A percentile compares a stretch with the other conserved stretches of the same genome.
phyloP scores from a whole-genome alignment of 2,113 vertebrate species.

The Perccottus glenii region DNA sequence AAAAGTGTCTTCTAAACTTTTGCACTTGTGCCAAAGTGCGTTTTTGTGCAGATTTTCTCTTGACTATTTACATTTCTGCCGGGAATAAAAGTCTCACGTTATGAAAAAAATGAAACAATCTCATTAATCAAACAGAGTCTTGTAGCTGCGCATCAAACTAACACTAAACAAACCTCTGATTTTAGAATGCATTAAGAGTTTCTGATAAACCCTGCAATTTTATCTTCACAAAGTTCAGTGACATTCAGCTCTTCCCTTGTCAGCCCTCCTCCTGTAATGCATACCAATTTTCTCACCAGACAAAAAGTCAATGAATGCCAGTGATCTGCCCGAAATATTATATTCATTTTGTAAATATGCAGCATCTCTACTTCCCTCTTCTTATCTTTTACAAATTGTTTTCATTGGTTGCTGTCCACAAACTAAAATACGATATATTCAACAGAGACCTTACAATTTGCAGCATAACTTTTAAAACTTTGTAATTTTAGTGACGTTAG shows the following conservation, averaged over 20 bases:
- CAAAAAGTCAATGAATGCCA: conserved; percentile 23
- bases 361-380: conserved; percentile 1
- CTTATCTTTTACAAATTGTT: not conserved
- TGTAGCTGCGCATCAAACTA: conserved; percentile 13
- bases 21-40: not conserved
- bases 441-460: not conserved
- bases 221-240: conserved; percentile 32
- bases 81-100: not conserved
- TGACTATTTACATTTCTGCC: conserved; percentile 18
- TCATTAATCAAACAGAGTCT: conserved; percentile 27
- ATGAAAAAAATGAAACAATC: conserved; percentile 7
- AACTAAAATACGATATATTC: not conserved
- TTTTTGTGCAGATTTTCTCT: conserved; percentile 14
- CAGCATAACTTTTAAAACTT: not conserved
- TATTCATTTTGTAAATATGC: conserved; percentile 20
- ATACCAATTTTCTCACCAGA: conserved; percentile 29
- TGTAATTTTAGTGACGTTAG: not conserved
- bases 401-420: not conserved
- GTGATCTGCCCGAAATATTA: not conserved
- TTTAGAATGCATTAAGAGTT: conserved; percentile 31
- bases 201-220: conserved; percentile 39
- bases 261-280: conserved; percentile 26
- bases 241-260: conserved; percentile 17
- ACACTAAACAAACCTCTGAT: conserved; percentile 33
- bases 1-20: conserved; percentile 13